Percentiles rank a stretch among this genome's conserved stretches.
Conservation (phyloP, 2,888 invertebrate species). For the Oscheius sp. region DNA sequence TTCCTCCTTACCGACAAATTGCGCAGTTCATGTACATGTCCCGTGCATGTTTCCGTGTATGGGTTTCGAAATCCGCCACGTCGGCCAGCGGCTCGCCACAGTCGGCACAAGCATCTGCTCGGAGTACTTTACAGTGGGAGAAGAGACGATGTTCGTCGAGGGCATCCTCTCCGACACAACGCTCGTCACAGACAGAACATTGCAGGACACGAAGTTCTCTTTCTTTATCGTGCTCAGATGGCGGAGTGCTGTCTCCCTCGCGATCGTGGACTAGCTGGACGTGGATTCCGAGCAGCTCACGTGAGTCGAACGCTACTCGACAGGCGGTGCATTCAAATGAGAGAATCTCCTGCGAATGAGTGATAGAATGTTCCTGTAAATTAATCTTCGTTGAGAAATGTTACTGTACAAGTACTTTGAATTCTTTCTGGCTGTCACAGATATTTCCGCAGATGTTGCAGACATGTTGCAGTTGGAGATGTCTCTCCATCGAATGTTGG, state of each 20-base stretch:
- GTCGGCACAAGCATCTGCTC: conserved; percentile 50
- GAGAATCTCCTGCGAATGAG: conserved; percentile 39
- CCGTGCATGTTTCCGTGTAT: conserved; percentile 31
- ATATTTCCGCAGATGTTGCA: conserved; percentile 41
- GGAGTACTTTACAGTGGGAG: conserved; percentile 46
- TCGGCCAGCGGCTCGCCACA: conserved; percentile 40
- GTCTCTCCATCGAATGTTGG: conserved; percentile 42
- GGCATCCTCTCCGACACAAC: conserved; percentile 50
- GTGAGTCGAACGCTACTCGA: conserved; percentile 33
- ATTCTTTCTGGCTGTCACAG: conserved; percentile 43
- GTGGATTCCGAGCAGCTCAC: conserved; percentile 39
- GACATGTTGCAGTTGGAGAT: conserved; percentile 39
- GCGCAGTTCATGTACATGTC: conserved; percentile 41
- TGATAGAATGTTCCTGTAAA: conserved; percentile 43
- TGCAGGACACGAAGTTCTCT: conserved; percentile 38
- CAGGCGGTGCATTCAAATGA: conserved; percentile 46
- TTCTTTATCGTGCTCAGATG: conserved; percentile 21
- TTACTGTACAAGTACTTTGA: conserved; percentile 35
- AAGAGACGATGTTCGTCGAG: conserved; percentile 52
- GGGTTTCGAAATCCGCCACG: conserved; percentile 29
- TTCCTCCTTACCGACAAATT: conserved; percentile 21
- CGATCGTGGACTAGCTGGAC: conserved; percentile 52
- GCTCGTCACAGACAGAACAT: conserved; percentile 55
- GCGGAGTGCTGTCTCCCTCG: conserved; percentile 12
- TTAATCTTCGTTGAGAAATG: background rate